Base-by-base conservation (phyloP, 1,140 invertebrate genomes). In the Berghia stephanieae region DNA sequence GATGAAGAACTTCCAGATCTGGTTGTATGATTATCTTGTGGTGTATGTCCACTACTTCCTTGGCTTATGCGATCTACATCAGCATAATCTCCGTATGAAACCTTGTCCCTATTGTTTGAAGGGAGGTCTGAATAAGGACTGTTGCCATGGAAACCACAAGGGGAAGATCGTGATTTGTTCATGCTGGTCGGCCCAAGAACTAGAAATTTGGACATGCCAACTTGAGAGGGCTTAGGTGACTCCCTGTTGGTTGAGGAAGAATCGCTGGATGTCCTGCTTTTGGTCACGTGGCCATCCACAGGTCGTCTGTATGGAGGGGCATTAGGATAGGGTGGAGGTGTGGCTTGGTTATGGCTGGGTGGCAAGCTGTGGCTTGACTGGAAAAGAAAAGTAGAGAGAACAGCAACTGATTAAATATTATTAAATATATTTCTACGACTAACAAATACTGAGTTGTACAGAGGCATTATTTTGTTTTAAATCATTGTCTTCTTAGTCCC, bases 291-390 rank as follows among this genome's bases (percentile, higher is more conserved):
- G 31, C 13, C 21, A 18, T 75, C 78, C 21, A 49, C 44, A n/a
- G 81, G 77, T 44, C 79, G 75, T 73, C 78, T 73, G 76, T 86
- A 86, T 3, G 86, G 86, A 31, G 86, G 86, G 13, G 83, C 77
- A 3, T 82, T 80, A 42, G 79, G 76, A 66, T 84, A 84, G 1
- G 81, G 80, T 18, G 84, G 85, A 31, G 83, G 84, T 16, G 68
- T 78, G n/a, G n/a, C n/a, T n/a, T n/a, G n/a, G 57, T 55, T 8
- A 43, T 52, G 31, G 70, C 57, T 42, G 66, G 69, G 8, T 31
- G 5, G 57, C 18, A 49, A 27, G 60, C 13, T 31, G 40, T 42
- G 27, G 40, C 43, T 69, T 75, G 78, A 66, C 75, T 57, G 63
- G 10, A 75, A 40, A 38, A 69, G 42, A 69, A 46, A 40, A 55